A percentile compares a stretch with the other conserved stretches of the same genome.
These are phyloP conservation scores for Prosopocoilus inquinatus DNA, from an alignment of 2,888 invertebrate genomes.

Conservation along the genomic window DNA sequence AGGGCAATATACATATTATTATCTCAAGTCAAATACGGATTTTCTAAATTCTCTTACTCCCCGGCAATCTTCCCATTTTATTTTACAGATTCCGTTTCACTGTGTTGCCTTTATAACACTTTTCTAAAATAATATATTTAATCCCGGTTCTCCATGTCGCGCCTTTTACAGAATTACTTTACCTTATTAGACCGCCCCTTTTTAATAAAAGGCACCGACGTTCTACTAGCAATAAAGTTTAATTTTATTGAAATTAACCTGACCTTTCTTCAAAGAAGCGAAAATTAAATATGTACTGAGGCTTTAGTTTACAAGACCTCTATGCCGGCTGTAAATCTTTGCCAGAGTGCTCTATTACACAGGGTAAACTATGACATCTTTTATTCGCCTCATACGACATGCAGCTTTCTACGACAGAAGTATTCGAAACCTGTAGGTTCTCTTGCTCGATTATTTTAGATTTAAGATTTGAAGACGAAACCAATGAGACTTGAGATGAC, in stretches of 20 bases:
- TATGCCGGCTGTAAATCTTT: too few species aligned
- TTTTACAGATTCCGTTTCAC: slow-evolving; percentile 2
- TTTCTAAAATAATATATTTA: slow-evolving; percentile 5
- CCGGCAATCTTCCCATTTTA: neutral
- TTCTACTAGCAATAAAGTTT: neutral
- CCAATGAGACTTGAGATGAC: too few species aligned
- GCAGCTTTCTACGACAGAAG: too few species aligned
- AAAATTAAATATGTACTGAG: neutral
- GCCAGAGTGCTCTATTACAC: too few species aligned
- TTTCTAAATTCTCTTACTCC: neutral
- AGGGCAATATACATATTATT: slow-evolving; percentile 1
- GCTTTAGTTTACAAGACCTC: too few species aligned
- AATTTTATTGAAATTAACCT: neutral
- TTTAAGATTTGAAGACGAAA: too few species aligned
- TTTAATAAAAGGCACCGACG: neutral
- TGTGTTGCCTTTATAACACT: slow-evolving; percentile 2
- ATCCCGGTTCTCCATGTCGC: slow-evolving; percentile 3
- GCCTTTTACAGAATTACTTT: slow-evolving; percentile 1
- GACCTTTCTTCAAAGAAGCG: neutral
- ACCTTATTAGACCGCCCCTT: slow-evolving; percentile 2
- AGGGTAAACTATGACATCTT: too few species aligned
- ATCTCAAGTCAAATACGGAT: slow-evolving; percentile 4
- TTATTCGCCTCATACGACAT: too few species aligned
- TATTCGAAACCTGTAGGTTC: too few species aligned
- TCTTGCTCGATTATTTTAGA: too few species aligned